Percentiles rank a stretch among this genome's conserved stretches.
Evolutionary conservation across 2,888 invertebrate genomes (phyloP).

Genomic region (Hoplodrina ambigua): DNA sequence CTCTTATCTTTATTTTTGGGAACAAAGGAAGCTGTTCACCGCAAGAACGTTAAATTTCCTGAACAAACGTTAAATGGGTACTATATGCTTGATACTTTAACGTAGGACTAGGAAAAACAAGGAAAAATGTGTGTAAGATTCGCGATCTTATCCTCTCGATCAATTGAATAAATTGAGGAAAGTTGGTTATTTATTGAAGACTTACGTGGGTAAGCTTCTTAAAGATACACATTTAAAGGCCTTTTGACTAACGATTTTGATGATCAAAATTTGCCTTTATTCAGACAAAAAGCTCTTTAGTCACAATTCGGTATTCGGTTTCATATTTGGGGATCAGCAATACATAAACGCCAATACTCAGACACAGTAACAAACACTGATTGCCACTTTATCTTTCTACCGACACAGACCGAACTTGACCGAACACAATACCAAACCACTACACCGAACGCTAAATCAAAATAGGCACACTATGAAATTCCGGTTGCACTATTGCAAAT

Average conservation of each 20-base stretch:
- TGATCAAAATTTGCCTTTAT: conserved; percentile 15
- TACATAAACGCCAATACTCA: background rate
- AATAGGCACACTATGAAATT: conserved; percentile 61
- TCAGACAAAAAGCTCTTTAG: background rate
- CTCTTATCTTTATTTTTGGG: conserved; percentile 56
- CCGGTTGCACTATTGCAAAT: conserved; percentile 54
- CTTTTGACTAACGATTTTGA: conserved; percentile 1
- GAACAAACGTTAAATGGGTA: conserved; percentile 23
- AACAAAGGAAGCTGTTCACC: conserved; percentile 49
- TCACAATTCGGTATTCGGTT: conserved; percentile 1
- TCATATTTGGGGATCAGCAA: background rate
- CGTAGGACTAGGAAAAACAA: conserved; percentile 37
- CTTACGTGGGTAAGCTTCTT: conserved; percentile 20
- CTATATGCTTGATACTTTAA: conserved; percentile 39
- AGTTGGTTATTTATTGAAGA: conserved; percentile 39
- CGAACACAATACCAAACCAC: conserved; percentile 25
- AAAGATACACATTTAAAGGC: conserved; percentile 25
- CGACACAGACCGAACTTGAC: conserved; percentile 29
- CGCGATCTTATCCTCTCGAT: conserved; percentile 14
- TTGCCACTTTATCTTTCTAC: conserved; percentile 29
- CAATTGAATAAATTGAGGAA: conserved; percentile 50
- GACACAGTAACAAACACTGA: conserved; percentile 16
- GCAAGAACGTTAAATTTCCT: conserved; percentile 38
- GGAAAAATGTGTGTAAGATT: conserved; percentile 31
- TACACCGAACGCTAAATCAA: conserved; percentile 40